phyloP scores from a whole-genome alignment of 2,113 vertebrate species.

The rat (Rattus norvegicus) region GRCr8 NC_086026.1:13130501-13131000 shows the following conservation, averaged over 20 bases:
- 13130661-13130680: neutral
- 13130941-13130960: neutral
- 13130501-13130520: neutral
- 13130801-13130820: neutral
- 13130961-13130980: neutral
- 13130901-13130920: neutral
- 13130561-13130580: neutral
- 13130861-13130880: neutral
- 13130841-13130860: neutral
- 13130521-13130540: neutral
- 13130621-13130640: neutral
- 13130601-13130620: neutral
- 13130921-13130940: neutral
- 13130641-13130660: neutral
- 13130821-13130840: neutral
- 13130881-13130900: neutral
- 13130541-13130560: neutral
- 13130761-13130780: neutral
- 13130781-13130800: neutral
- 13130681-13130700: neutral
- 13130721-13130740: neutral
- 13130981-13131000: neutral
- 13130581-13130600: neutral
- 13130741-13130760: neutral
- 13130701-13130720: neutral